phyloP scores from a whole-genome alignment of 2,888 invertebrate species.

The Itoplectis maculator region DNA sequence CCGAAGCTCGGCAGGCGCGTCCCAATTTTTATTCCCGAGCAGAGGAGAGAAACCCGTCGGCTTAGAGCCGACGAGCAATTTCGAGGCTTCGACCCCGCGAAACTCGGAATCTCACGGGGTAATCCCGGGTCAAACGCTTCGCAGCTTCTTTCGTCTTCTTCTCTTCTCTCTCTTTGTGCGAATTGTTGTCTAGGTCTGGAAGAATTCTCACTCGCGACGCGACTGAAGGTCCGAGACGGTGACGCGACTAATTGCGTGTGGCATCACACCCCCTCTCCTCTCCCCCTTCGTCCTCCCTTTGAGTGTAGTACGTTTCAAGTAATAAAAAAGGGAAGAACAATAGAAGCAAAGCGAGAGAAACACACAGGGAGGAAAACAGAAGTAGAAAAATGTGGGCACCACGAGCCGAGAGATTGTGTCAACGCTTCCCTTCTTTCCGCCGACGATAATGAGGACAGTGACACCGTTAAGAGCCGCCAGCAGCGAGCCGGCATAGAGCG shows the following conservation, averaged over 20 bases:
- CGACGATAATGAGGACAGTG: conserved; percentile 67
- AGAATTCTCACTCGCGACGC: conserved; percentile 44
- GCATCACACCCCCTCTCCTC: not conserved
- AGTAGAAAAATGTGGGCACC: conserved; percentile 3
- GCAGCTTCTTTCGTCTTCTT: conserved; percentile 4
- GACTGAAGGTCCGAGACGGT: conserved; percentile 29
- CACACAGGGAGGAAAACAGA: conserved; percentile 2
- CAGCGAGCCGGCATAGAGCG: conserved; percentile 51
- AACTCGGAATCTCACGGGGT: conserved; percentile 55
- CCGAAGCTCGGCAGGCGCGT: conserved; percentile 3
- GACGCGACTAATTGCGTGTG: conserved; percentile 49
- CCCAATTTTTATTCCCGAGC: not conserved
- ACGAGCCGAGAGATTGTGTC: conserved; percentile 49
- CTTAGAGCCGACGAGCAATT: not conserved
- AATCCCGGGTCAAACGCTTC: conserved; percentile 27
- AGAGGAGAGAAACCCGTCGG: not conserved
- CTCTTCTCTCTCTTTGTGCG: conserved; percentile 6
- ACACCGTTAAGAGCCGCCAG: conserved; percentile 57
- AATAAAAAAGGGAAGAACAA: conserved; percentile 19
- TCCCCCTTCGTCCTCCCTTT: not conserved
- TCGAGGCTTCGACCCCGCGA: conserved; percentile 34
- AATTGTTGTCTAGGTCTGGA: conserved; percentile 72
- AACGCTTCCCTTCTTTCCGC: conserved; percentile 40
- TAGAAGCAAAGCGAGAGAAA: conserved; percentile 1
- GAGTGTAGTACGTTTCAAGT: conserved; percentile 32